phyloP scores from a whole-genome alignment of 37 sponge, comb jelly and placozoan species.

The Ianthella basta region DNA sequence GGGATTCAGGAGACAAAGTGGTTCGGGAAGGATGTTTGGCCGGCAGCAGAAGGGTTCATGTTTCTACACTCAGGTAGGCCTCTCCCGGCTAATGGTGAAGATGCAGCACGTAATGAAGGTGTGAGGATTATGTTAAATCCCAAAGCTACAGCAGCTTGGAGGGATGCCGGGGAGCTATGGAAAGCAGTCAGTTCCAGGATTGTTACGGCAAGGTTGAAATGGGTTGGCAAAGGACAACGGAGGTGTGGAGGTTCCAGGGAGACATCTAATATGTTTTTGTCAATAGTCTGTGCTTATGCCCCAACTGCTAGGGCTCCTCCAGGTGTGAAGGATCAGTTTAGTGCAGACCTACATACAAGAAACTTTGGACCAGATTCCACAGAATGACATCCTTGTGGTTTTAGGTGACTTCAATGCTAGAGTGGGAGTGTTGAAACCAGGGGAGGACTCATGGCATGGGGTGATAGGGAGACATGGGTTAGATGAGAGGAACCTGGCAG shows the following conservation, averaged over 20 bases:
- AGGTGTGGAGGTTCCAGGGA: slow-evolving; percentile 30
- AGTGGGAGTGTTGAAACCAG: slow-evolving; percentile 1
- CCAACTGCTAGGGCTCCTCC: slow-evolving; percentile 50
- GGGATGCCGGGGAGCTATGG: slow-evolving; percentile 47
- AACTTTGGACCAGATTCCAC: slow-evolving; percentile 8
- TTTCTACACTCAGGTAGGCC: too few relatives aligned
- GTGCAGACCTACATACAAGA: slow-evolving; percentile 29
- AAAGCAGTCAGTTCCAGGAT: slow-evolving; percentile 54
- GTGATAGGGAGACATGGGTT: slow-evolving; percentile 38
- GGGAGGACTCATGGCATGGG: background rate
- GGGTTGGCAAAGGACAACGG: background rate
- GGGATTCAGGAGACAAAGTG: slow-evolving; percentile 47
- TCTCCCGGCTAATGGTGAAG: slow-evolving; percentile 31
- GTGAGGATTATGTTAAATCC: slow-evolving; percentile 10
- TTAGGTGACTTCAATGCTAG: slow-evolving; percentile 38
- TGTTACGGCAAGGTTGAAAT: slow-evolving; percentile 47
- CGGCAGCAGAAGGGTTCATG: slow-evolving; percentile 36
- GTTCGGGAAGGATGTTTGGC: slow-evolving; percentile 46
- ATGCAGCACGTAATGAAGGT: slow-evolving; percentile 37
- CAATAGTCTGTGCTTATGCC: slow-evolving; percentile 51
- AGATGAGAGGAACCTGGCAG: slow-evolving; percentile 45
- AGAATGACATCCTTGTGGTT: slow-evolving; percentile 30
- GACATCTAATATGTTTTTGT: background rate
- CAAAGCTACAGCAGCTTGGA: slow-evolving; percentile 48
- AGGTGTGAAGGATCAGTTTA: slow-evolving; percentile 18